Base-by-base conservation (phyloP, 1,140 invertebrate species). In the Drosophila kurseongensis region DNA sequence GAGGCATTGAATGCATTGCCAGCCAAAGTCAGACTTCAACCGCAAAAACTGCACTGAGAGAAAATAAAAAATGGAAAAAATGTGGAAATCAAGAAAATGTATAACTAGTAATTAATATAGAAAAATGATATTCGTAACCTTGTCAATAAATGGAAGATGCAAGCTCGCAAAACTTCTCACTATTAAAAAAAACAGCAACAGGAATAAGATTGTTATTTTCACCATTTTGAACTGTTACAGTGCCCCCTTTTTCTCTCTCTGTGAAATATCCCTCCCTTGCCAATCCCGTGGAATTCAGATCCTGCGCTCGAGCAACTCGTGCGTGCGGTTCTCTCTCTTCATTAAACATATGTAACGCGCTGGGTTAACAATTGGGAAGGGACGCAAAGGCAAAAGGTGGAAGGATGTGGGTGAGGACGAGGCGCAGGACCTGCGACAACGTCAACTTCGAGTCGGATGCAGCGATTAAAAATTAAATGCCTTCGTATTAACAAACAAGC, bases 391-490 rank as follows among this genome's bases (percentile, higher is more conserved):
- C 27, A 48, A 5, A 14, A 32, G 35, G 56, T 35, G 55, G 40
- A 23, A 36, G 63, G 35, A 58, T 35, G 40, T 14, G 38, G 9
- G n/a, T 41, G 27, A 14, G 36, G 42, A 14, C 27, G 48, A 36
- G 48, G 14, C 13, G 35, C 29, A 16, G 32, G 48, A 60, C 29
- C 55, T 60, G 60, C 42, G 40, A 32, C 61, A 67, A 50, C 71
- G 58, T 44, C 45, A 65, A 60, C 57, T 77, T 75, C 56, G 58
- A 80, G 73, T 77, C 73, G 81, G 59, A 80, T 77, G 81, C 81
- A 79, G 76, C 83, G 83, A 86, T 86, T 86, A 86, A 86, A 86
- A 86, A 88, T 86, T 88, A 86, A 86, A 86, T 83, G 79, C 75
- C 80, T 85, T 82, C 83, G 75, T 82, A 88, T 88, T 86, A 86